A percentile compares a stretch with the other conserved stretches of the same genome.
Conservation (phyloP, 1,140 invertebrate species). For the Drosophila arizonae region DNA sequence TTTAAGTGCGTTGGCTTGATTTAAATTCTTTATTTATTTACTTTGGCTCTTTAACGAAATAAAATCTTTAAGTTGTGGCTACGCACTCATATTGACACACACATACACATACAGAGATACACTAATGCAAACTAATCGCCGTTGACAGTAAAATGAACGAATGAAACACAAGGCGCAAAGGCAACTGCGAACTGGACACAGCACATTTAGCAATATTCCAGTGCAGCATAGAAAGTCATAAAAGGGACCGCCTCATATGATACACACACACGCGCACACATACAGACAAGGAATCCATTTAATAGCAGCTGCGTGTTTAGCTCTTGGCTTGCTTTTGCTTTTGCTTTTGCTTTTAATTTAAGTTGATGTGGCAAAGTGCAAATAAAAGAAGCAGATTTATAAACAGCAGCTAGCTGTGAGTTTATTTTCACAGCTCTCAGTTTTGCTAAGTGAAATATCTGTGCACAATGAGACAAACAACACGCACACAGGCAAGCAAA, state of each 20-base stretch:
- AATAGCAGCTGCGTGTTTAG: conserved; percentile 53
- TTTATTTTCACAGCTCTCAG: conserved; percentile 24
- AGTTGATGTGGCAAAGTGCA: conserved; percentile 72
- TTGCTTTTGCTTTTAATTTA: conserved; percentile 70
- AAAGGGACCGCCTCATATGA: conserved; percentile 19
- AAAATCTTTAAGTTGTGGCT: conserved; percentile 36
- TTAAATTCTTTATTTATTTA: conserved; percentile 64
- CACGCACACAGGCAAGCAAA: conserved; percentile 7
- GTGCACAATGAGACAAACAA: conserved; percentile 25
- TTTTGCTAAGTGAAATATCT: conserved; percentile 64
- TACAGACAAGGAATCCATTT: conserved; percentile 44
- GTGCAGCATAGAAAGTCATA: conserved; percentile 30
- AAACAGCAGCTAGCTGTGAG: conserved; percentile 48
- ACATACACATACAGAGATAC: background rate
- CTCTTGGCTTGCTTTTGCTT: conserved; percentile 53
- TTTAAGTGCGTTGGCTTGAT: conserved; percentile 67
- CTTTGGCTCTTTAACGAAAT: conserved; percentile 38
- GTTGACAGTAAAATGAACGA: conserved; percentile 56
- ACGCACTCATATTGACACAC: background rate
- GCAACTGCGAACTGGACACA: conserved; percentile 37
- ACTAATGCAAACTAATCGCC: conserved; percentile 74
- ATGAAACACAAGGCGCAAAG: conserved; percentile 38
- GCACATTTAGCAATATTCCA: conserved; percentile 31
- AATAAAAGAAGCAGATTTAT: conserved; percentile 75
- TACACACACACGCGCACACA: conserved; percentile 10